phyloP scores from a whole-genome alignment of 2,888 invertebrate species.

The Tipula vernalis region DNA sequence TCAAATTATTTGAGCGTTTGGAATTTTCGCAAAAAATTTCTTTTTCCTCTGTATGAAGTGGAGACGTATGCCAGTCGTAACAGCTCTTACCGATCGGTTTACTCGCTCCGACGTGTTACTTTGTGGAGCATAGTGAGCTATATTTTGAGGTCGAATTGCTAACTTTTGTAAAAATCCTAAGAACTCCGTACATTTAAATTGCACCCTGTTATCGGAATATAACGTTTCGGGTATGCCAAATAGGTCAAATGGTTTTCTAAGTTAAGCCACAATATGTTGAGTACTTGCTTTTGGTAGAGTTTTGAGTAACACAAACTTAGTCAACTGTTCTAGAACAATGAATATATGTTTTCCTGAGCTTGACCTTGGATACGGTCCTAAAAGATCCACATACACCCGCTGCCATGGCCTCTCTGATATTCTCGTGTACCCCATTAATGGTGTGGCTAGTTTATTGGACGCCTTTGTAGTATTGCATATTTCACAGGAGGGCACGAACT shows the following conservation, averaged over 20 bases:
- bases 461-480: not conserved
- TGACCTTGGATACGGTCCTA: not conserved
- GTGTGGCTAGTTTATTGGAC: not conserved
- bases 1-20: no score
- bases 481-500: not conserved
- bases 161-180: constrained; percentile 12
- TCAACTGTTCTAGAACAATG: no score
- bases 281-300: not conserved
- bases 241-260: constrained; percentile 15
- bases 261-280: not conserved
- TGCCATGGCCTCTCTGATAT: not conserved
- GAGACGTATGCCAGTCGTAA: no score
- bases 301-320: not conserved
- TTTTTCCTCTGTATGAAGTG: no score
- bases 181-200: constrained; percentile 15
- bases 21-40: no score
- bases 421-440: not conserved
- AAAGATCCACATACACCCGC: not conserved
- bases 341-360: not conserved
- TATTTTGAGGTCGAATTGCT: constrained; percentile 14
- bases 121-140: constrained; percentile 22
- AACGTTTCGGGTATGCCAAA: constrained; percentile 18
- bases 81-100: constrained; percentile 22
- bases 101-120: constrained; percentile 23
- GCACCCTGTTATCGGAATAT: constrained; percentile 19